phyloP scores from a whole-genome alignment of 1,140 invertebrate species.

The Drosophila sechellia region DNA sequence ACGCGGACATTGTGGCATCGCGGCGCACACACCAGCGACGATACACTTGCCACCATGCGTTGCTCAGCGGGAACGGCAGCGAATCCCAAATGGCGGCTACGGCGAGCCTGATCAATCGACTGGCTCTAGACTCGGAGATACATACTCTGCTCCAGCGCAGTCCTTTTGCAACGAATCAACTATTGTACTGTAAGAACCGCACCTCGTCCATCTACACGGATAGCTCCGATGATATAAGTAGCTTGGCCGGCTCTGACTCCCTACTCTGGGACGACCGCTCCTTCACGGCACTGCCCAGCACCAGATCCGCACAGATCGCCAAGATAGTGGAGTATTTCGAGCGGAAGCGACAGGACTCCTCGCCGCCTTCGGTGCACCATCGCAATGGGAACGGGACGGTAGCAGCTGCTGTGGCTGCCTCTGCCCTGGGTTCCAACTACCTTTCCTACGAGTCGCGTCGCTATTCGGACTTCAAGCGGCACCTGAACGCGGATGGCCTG shows the following conservation, averaged over 20 bases:
- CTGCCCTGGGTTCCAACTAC: constrained; percentile 68
- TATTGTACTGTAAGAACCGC: constrained; percentile 88
- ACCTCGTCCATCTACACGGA: constrained; percentile 94
- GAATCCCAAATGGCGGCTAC: constrained; percentile 74
- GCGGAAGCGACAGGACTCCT: constrained; percentile 87
- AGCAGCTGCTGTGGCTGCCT: constrained; percentile 73
- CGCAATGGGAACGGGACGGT: constrained; percentile 64
- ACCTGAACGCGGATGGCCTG: constrained; percentile 70
- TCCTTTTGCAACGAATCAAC: constrained; percentile 84
- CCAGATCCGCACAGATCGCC: constrained; percentile 90
- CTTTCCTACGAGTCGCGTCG: constrained; percentile 71
- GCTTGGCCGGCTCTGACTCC: constrained; percentile 90
- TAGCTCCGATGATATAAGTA: constrained; percentile 93
- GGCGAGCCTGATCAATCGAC: constrained; percentile 84
- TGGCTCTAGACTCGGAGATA: constrained; percentile 85
- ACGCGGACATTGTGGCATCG: constrained; percentile 76
- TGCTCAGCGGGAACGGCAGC: constrained; percentile 56
- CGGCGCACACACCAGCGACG: constrained; percentile 64
- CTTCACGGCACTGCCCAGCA: constrained; percentile 85
- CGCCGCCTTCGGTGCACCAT: constrained; percentile 71
- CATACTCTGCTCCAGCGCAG: constrained; percentile 81
- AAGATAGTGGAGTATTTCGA: constrained; percentile 96
- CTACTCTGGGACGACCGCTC: constrained; percentile 89
- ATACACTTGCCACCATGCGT: constrained; percentile 72
- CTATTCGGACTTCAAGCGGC: constrained; percentile 80